Base-by-base conservation (phyloP, 1,140 invertebrate genomes). In the Neoseiulus cucumeris region DNA sequence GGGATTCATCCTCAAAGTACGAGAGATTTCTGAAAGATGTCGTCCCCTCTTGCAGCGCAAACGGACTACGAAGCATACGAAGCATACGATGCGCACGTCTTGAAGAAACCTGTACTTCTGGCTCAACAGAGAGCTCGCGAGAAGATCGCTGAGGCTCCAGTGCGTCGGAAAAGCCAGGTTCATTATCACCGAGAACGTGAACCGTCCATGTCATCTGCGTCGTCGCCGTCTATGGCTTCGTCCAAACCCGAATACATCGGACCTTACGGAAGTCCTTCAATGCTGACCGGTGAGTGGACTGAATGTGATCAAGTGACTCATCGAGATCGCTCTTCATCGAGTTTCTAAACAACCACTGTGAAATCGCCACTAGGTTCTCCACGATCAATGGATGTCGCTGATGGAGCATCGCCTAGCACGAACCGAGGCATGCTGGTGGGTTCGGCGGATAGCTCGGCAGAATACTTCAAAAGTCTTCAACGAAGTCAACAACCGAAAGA, bases 81-180 rank as follows among this genome's bases (percentile, higher is more conserved):
- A 25, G 51, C 25, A 14, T 59, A 59, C 22, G 51, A 59, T 25
- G 33, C 33, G 17, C 51, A 59, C 51, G 33, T 59, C 25, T 33
- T 59, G 25, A 59, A 59, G 51, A 33, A 59, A 25, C 51, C 51
- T 1, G 51, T 59, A 1, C 25, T 25, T 25, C 33, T 59, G 51
- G 51, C 51, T 17, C 51, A 59, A 59, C 25, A 33, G 51, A 25
- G 51, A 59, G 51, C 51, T 33, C 51, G 51, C 22, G 51, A 59
- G 9, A 59, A 59, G 9, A 25, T 29, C 25, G 51, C 25, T 6
- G 25, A 59, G 9, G 51, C 51, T 25, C 51, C 51, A 9, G 51
- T 59, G 14, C 51, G 51, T 25, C 51, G 51, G 14, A 59, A 59
- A 25, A 59, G 51, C 33, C 51, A 59, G 22, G 51, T 59, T 29